These are phyloP conservation scores for Aegithalos caudatus DNA, from an alignment of 2,113 vertebrate species.

Conservation along the genomic window DNA sequence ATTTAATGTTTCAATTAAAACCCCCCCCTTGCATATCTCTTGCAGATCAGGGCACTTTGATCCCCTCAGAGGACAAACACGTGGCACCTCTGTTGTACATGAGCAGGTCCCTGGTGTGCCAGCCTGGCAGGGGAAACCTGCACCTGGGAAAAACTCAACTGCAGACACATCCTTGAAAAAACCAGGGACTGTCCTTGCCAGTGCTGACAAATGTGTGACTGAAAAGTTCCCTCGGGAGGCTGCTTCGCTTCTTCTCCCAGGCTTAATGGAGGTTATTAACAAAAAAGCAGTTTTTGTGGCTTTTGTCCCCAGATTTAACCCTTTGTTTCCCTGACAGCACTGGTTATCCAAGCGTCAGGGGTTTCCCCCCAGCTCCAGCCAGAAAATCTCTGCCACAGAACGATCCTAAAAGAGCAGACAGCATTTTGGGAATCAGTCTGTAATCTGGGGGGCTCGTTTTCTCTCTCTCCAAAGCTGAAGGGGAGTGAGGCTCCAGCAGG, in stretches of 20 bases:
- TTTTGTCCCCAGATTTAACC: not conserved
- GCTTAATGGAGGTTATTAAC: not conserved
- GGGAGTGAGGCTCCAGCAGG: accelerated
- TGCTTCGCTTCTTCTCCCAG: not conserved
- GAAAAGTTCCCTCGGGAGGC: not conserved
- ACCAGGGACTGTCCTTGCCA: not conserved
- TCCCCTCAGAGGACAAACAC: not conserved
- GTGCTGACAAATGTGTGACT: not conserved
- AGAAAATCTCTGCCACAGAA: not conserved
- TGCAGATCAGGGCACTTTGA: not conserved
- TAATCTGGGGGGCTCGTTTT: accelerated
- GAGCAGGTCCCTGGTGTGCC: not conserved
- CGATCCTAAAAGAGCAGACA: not conserved
- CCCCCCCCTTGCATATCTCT: not conserved
- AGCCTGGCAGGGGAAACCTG: not conserved
- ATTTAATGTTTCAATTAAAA: conserved; percentile 60
- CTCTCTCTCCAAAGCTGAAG: not conserved
- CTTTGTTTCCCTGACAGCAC: not conserved
- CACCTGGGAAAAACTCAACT: not conserved
- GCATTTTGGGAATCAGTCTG: not conserved
- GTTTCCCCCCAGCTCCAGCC: not conserved
- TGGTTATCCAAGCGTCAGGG: not conserved
- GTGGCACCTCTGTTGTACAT: not conserved
- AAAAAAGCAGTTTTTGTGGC: not conserved
- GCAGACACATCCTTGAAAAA: not conserved